Percentiles rank a stretch among this genome's conserved stretches.
Conservation (phyloP, 2,888 invertebrate genomes). For the Drosophila nr. perissopoda region DNA sequence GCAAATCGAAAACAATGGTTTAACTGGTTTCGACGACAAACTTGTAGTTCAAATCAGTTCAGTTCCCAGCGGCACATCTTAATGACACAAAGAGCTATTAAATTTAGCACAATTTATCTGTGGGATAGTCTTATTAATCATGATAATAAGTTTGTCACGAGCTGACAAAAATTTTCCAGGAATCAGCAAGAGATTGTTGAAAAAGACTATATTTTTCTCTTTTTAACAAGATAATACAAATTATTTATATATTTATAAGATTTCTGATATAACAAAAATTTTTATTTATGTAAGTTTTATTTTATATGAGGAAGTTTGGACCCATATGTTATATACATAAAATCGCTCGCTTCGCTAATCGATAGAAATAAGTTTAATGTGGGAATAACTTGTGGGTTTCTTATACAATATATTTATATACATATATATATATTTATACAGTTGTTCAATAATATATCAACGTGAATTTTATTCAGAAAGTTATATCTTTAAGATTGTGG, state of each 20-base stretch:
- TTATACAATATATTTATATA: not conserved
- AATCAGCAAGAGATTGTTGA: not conserved
- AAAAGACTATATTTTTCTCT: not conserved
- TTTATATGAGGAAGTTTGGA: fast-evolving
- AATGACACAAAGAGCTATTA: conserved; percentile 19
- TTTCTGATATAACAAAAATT: not conserved
- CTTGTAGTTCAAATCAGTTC: conserved; percentile 30
- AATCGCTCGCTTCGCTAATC: not conserved
- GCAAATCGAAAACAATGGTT: conserved; percentile 13
- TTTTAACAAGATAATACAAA: not conserved
- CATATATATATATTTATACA: not conserved
- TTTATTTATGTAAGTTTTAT: not conserved
- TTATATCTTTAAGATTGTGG: not conserved
- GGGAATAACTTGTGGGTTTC: not conserved
- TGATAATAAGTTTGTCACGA: conserved; percentile 47
- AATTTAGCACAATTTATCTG: conserved; percentile 34
- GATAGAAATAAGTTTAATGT: not conserved
- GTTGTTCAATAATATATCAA: not conserved
- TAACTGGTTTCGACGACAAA: conserved; percentile 31
- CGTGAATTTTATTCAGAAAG: not conserved
- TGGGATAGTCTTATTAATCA: conserved; percentile 13
- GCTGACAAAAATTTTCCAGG: not conserved
- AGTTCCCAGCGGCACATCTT: conserved; percentile 33
- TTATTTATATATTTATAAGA: not conserved
- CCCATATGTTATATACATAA: not conserved